A percentile compares a stretch with the other conserved stretches of the same genome.
Conservation (phyloP, 2,888 invertebrate genomes). For the Drosophila parthenogenetica region DNA sequence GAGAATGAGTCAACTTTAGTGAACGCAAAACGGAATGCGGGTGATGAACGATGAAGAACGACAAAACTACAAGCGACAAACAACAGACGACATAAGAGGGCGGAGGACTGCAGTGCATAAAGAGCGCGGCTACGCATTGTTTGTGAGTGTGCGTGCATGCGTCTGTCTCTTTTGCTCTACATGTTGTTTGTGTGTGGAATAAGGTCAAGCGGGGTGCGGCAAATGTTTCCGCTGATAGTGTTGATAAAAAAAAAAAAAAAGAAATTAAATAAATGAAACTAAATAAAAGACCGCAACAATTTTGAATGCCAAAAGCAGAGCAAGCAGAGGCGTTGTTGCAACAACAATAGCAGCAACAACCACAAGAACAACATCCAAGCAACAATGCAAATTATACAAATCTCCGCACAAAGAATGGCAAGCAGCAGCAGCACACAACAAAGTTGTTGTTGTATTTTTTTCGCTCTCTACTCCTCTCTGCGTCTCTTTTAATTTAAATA, state of each 20-base stretch:
- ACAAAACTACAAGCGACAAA: constrained; percentile 6
- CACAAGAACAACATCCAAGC: constrained; percentile 8
- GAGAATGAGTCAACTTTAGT: constrained; percentile 60
- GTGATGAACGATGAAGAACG: constrained; percentile 27
- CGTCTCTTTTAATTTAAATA: constrained; percentile 56
- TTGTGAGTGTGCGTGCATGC: constrained; percentile 11
- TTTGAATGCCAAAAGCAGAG: constrained; percentile 44
- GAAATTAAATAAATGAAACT: constrained; percentile 6
- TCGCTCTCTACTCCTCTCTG: background rate
- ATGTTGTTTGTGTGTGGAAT: constrained; percentile 37
- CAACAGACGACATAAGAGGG: background rate
- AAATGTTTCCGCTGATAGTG: constrained; percentile 74
- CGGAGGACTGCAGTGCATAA: constrained; percentile 23
- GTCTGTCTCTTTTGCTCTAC: background rate
- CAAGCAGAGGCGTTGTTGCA: constrained; percentile 51
- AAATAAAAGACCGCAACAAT: constrained; percentile 30
- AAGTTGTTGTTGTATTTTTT: constrained; percentile 6
- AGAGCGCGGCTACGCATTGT: constrained; percentile 27
- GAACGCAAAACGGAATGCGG: constrained; percentile 43
- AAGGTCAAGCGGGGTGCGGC: constrained; percentile 79
- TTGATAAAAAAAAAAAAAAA: constrained; percentile 41
- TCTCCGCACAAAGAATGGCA: constrained; percentile 51
- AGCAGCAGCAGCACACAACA: constrained; percentile 29
- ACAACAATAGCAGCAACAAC: constrained; percentile 25
- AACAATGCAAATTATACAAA: constrained; percentile 23